Base-by-base conservation (phyloP, 2,113 vertebrate genomes). In the Urocolius indicus region DNA sequence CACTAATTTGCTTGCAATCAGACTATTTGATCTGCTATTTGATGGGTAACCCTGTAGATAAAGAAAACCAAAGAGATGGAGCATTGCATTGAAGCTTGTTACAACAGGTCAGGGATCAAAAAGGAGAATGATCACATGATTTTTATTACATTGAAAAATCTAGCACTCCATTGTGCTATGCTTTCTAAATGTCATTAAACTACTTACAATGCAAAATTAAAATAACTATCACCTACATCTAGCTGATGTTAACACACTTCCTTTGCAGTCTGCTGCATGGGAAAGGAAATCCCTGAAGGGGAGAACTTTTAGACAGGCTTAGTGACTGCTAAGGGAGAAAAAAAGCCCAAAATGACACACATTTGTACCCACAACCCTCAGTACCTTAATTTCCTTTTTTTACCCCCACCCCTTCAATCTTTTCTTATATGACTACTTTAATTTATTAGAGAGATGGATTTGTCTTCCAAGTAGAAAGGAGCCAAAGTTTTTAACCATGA, bases 1-100 rank as follows among this genome's bases (percentile, higher is more conserved):
- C 57, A 90, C 51, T 84, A 62, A 82, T 89, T 94, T 93, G 67
- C 46, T 59, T 78, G 52, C 62, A 91, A 96, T 89, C 85, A 96
- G 65, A 89, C 24, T 83, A 48, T 89, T 90, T 93, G 86, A 91
- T 57, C 63, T 66, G 52, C 36, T 77, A 22, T 84, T 90, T 78
- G 54, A 73, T 73, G 66, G n/a, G 48, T 54, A 57, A 52, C 34
- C 38, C 14, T 46, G 52, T 30, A 87, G 67, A 67, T 63, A 87
- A 76, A 89, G 67, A 67, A 91, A 90, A 89, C 57, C 58, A 57
- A 23, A 67, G 69, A 72, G 49, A 74, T 32, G 32, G 23, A 89
- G 29, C 13, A 30, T 62, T 86, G 41, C 45, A 54, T 89, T 97
- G 34, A 68, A 59, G 84, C 69, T 61, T 78, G 34, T 86, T 80